A percentile compares a stretch with the other conserved stretches of the same genome.
Evolutionary conservation across 2,113 vertebrate species (phyloP).

Genomic region (Hippocampus comes): DNA sequence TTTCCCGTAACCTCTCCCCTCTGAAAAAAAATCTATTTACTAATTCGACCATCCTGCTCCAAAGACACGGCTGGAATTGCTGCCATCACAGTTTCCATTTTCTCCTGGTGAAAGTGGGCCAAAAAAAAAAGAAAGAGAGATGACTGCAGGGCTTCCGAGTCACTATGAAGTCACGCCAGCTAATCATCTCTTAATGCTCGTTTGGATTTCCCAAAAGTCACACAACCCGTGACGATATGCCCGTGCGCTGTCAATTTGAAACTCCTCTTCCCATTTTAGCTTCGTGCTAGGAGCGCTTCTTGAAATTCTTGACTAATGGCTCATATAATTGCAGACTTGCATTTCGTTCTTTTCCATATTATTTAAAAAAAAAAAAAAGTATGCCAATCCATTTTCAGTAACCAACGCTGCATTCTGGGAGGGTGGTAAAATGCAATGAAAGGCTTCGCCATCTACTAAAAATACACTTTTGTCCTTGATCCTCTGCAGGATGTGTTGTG

Average conservation of each 20-base stretch:
- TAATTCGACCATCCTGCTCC: constrained; percentile 29
- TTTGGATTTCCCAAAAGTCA: constrained; percentile 25
- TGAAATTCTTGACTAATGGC: background rate
- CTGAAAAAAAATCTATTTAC: constrained; percentile 29
- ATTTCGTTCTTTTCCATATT: background rate
- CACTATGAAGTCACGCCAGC: constrained; percentile 15
- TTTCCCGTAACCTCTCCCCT: constrained; percentile 15
- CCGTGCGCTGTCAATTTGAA: constrained; percentile 5
- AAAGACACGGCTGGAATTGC: constrained; percentile 39
- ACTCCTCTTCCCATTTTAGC: background rate
- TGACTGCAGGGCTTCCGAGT: constrained; percentile 13
- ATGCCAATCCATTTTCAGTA: background rate
- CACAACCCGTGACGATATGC: constrained; percentile 4
- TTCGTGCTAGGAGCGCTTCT: constrained; percentile 1
- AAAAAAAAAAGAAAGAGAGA: background rate
- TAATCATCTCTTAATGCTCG: constrained; percentile 22
- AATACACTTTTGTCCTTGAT: background rate
- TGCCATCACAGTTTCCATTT: constrained; percentile 52
- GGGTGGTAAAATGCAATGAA: background rate
- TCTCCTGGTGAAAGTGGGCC: constrained; percentile 18
- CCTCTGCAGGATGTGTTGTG: background rate
- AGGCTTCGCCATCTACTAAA: background rate
- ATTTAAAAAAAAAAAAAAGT: background rate
- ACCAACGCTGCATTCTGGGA: background rate
- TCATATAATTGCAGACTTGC: background rate